Evolutionary conservation across 2,113 vertebrate species (phyloP).

Genomic region (Gorsachius goisagi): DNA sequence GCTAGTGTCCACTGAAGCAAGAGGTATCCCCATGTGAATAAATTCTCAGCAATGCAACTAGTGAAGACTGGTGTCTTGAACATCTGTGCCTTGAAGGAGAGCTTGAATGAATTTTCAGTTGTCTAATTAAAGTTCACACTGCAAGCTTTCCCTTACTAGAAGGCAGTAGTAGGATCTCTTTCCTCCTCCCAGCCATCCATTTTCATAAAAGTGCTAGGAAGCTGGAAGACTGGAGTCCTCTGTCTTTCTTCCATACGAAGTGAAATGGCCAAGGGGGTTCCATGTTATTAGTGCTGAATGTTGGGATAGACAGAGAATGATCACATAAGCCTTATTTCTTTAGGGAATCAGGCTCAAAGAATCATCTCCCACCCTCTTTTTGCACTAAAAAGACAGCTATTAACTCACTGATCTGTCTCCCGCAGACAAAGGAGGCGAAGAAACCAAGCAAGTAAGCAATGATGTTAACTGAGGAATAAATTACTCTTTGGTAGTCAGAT

Average conservation of each 20-base stretch:
- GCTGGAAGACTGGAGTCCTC: not conserved
- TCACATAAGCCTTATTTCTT: not conserved
- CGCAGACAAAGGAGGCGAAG: not conserved
- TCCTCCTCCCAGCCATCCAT: not conserved
- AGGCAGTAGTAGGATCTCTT: not conserved
- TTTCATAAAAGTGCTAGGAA: not conserved
- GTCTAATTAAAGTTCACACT: not conserved
- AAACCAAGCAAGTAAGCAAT: not conserved
- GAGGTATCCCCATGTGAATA: not conserved
- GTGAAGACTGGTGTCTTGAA: not conserved
- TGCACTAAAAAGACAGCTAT: not conserved
- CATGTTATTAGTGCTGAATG: not conserved
- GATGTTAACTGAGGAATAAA: slow-evolving; percentile 4
- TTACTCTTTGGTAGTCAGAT: not conserved
- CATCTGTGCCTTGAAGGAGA: not conserved
- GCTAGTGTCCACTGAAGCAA: not conserved
- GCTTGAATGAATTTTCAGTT: not conserved
- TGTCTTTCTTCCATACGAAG: not conserved
- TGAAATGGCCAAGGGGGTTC: not conserved
- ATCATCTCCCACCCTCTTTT: not conserved
- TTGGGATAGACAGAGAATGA: not conserved
- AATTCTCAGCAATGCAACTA: not conserved
- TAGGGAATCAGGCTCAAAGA: not conserved
- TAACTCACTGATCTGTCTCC: not conserved
- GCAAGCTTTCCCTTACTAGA: not conserved